Evolutionary conservation across 2,797 vertebrate species (phyloP).

Genomic region (Pseudopleuronectes americanus): DNA sequence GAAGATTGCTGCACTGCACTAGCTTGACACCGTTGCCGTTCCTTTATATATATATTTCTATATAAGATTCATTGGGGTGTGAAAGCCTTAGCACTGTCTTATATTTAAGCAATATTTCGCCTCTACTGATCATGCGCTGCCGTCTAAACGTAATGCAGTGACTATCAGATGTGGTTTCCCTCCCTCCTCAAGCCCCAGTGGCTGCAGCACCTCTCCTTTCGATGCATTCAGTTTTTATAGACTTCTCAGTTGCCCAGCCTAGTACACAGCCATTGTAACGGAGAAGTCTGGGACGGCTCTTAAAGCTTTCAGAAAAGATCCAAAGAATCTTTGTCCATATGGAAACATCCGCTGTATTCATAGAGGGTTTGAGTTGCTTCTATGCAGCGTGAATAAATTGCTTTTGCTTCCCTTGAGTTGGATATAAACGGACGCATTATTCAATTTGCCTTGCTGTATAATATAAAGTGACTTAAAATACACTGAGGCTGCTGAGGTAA

Average conservation of each 20-base stretch:
- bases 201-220: slow-evolving; percentile 15
- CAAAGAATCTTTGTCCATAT: slow-evolving; percentile 33
- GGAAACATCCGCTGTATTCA: slow-evolving; percentile 50
- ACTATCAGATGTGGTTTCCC: not conserved
- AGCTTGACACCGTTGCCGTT: not conserved
- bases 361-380: slow-evolving; percentile 42
- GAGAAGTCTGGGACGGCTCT: slow-evolving; percentile 36
- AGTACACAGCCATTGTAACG: slow-evolving; percentile 30
- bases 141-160: not conserved
- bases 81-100: not conserved
- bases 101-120: not conserved
- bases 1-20: slow-evolving; percentile 6
- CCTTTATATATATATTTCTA: not conserved
- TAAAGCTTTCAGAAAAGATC: slow-evolving; percentile 31
- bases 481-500: slow-evolving; percentile 51
- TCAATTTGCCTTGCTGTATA: slow-evolving; percentile 70
- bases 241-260: slow-evolving; percentile 16
- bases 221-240: slow-evolving; percentile 34
- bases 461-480: slow-evolving; percentile 68
- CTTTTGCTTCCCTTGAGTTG: slow-evolving; percentile 57
- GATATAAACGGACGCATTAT: slow-evolving; percentile 77
- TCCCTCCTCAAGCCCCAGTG: slow-evolving; percentile 17
- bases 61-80: not conserved
- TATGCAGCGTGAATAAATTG: slow-evolving; percentile 64
- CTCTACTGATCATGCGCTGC: too few species aligned